Base-by-base conservation (phyloP, 2,888 invertebrate genomes). In the Ommatoiulus sabulosus region DNA sequence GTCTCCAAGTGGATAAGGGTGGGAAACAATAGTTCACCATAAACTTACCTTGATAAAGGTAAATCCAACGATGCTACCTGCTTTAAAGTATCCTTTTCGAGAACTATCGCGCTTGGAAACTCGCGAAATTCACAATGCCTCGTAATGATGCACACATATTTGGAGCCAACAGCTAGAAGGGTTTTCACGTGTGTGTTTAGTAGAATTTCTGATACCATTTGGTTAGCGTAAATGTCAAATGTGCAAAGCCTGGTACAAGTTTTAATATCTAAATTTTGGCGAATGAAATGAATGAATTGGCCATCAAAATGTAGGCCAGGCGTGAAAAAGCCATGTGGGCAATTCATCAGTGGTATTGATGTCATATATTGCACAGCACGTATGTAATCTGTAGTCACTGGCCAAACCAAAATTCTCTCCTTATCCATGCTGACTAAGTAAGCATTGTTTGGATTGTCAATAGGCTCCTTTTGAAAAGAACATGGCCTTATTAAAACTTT, bases 371-470 rank as follows among this genome's bases (percentile, higher is more conserved):
- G 17, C 15, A 44, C 7, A 85, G 3, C 3, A 85, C 6, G 4
- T 1, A n/a, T 0, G 20, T 8, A 10, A 43, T 44, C n/a, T 6
- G 6, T 85, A 5, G n/a, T 20, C 3, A 85, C 15, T 8, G 85
- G 46, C 85, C 85, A 85, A 46, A 85, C 85, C 2, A 85, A 85
- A 85, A 85, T 85, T 12, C 44, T 85, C 20, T 85, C 85, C 85
- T 85, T 85, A 85, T 85, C 85, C 44, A 46, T 46, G n/a, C 44
- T 44, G 17, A 85, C 44, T 12, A 85, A 44, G 44, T 44, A n/a
- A 44, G 85, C 85, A 44, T 85, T 44, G n/a, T 43, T 17, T 24
- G 10, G 72, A 72, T 72, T 72, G 20, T 20, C 24, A 2, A 10
- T 20, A 44, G 7, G 17, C 7, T 44, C n/a, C 17, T 15, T n/a